phyloP scores from a whole-genome alignment of 2,797 vertebrate species.

The Lindbergichthys nudifrons region DNA sequence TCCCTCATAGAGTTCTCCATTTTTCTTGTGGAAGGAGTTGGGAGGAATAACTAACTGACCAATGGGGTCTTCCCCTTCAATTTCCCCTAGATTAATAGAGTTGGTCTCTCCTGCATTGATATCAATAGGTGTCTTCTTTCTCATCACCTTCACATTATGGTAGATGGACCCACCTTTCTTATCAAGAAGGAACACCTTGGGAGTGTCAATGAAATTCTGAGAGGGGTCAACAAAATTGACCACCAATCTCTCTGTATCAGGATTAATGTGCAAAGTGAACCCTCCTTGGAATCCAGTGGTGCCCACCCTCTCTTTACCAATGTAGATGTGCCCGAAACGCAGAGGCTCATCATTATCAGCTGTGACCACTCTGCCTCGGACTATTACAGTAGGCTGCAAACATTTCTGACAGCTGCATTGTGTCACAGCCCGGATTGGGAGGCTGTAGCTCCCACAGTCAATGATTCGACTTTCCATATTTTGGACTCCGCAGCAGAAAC shows the following conservation, averaged over 20 bases:
- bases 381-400: constrained; percentile 86
- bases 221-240: constrained; percentile 90
- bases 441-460: constrained; percentile 85
- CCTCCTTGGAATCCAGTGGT: constrained; percentile 94
- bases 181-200: constrained; percentile 94
- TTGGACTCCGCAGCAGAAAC: constrained; percentile 89
- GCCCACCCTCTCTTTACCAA: constrained; percentile 89
- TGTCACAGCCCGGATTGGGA: constrained; percentile 89
- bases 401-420: constrained; percentile 92
- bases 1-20: constrained; percentile 89
- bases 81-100: constrained; percentile 88
- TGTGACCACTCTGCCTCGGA: constrained; percentile 89
- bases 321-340: constrained; percentile 92
- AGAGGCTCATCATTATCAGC: constrained; percentile 90
- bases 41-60: constrained; percentile 92
- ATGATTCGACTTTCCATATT: constrained; percentile 86
- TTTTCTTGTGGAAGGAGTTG: constrained; percentile 86
- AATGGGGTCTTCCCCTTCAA: constrained; percentile 84
- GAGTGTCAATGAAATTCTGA: constrained; percentile 88
- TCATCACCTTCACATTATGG: constrained; percentile 92
- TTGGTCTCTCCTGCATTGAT: constrained; percentile 86
- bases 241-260: constrained; percentile 89
- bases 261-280: constrained; percentile 91
- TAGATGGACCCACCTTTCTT: constrained; percentile 90
- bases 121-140: constrained; percentile 87